These are phyloP conservation scores for Drosophila mercatorum DNA, from an alignment of 2,888 invertebrate genomes.

Conservation along the genomic window DNA sequence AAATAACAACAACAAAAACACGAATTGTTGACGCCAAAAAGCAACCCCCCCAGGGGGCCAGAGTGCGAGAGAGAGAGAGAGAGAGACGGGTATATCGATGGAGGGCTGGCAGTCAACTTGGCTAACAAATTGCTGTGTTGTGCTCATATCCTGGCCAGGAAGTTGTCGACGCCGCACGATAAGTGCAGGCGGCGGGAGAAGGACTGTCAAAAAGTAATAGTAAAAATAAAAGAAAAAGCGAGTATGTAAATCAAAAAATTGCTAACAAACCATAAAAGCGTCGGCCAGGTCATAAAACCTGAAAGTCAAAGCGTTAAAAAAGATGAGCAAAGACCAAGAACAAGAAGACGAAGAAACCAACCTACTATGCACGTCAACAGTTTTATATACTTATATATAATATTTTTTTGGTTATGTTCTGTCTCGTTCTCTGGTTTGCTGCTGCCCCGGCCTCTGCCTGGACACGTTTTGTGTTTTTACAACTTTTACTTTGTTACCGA, in stretches of 20 bases:
- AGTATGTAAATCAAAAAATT: slow-evolving; percentile 63
- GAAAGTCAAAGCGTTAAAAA: slow-evolving; percentile 42
- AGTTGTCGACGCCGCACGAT: slow-evolving; percentile 56
- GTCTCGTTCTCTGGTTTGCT: slow-evolving; percentile 3
- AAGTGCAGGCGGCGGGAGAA: slow-evolving; percentile 13
- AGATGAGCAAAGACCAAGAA: slow-evolving; percentile 30
- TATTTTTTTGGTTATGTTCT: slow-evolving; percentile 12
- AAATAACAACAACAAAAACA: slow-evolving; percentile 28
- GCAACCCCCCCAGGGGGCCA: slow-evolving; percentile 40
- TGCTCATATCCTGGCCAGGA: slow-evolving; percentile 46
- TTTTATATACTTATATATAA: neutral
- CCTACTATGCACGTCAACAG: slow-evolving; percentile 23
- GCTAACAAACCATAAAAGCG: slow-evolving; percentile 70
- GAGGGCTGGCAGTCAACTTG: slow-evolving; percentile 29
- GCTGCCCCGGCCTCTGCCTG: slow-evolving; percentile 2
- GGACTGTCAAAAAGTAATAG: neutral
- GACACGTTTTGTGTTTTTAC: slow-evolving; percentile 52
- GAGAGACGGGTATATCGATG: neutral
- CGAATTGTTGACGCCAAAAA: slow-evolving; percentile 18
- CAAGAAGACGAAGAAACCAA: slow-evolving; percentile 5
- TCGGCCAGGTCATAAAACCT: slow-evolving; percentile 57
- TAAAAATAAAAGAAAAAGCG: slow-evolving; percentile 12
- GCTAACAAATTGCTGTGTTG: slow-evolving; percentile 65
- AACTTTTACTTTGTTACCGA: slow-evolving; percentile 75
- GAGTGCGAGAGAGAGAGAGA: too few species aligned